A percentile compares a stretch with the other conserved stretches of the same genome.
Evolutionary conservation across 2,797 vertebrate species (phyloP).

Genomic region (Cirrhinus mrigala): DNA sequence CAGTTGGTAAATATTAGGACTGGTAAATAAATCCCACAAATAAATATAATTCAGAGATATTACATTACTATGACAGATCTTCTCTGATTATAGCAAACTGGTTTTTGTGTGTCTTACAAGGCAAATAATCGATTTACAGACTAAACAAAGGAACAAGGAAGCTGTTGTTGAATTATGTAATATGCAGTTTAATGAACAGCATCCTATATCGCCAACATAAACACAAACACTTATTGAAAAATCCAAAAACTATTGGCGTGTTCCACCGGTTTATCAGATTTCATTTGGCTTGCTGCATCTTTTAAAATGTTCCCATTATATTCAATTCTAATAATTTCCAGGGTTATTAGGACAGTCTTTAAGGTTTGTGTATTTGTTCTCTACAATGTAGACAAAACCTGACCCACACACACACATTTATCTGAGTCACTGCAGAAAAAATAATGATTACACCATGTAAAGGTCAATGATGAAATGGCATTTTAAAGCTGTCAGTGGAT

Average conservation of each 20-base stretch:
- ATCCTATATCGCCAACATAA: not conserved
- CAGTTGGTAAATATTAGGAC: not conserved
- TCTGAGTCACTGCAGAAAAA: not conserved
- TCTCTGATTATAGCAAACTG: not conserved
- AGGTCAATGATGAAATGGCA: not conserved
- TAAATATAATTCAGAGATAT: constrained; percentile 1
- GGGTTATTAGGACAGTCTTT: not conserved
- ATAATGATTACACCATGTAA: not conserved
- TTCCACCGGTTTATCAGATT: not conserved
- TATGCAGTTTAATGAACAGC: not conserved
- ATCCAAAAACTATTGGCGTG: not conserved
- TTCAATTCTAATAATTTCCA: not conserved
- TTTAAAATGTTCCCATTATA: not conserved
- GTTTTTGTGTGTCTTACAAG: not conserved
- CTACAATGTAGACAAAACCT: not conserved
- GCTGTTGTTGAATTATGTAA: not conserved
- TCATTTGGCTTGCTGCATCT: not conserved
- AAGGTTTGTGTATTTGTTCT: not conserved
- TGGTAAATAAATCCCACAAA: not conserved
- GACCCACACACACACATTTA: not conserved
- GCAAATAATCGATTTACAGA: not conserved
- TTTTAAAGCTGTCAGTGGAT: not conserved
- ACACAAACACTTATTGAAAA: not conserved
- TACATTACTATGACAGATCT: constrained; percentile 6
- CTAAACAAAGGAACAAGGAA: not conserved